Percentiles rank a stretch among this genome's conserved stretches.
These are phyloP conservation scores for Phalanger gymnotis DNA, from an alignment of 2,797 vertebrate genomes.

Conservation along the genomic window DNA sequence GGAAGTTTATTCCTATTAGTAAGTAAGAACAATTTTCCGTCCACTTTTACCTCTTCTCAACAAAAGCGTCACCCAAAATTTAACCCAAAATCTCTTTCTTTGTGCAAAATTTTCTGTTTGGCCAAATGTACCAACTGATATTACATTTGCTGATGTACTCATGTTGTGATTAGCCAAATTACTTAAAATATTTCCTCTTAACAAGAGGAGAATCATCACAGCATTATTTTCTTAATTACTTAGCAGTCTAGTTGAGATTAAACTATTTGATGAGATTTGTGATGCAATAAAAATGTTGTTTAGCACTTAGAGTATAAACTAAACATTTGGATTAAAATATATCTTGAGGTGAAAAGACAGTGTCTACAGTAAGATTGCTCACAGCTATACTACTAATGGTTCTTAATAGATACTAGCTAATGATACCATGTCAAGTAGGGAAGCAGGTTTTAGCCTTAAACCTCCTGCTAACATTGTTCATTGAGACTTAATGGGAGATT, in stretches of 20 bases:
- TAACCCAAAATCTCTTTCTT: conserved; percentile 27
- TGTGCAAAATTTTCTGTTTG: conserved; percentile 41
- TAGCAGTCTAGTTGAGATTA: conserved; percentile 43
- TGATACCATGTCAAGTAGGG: background rate
- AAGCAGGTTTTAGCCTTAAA: conserved; percentile 19
- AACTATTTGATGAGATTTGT: conserved; percentile 52
- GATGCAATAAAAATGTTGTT: conserved; percentile 49
- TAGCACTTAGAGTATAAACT: conserved; percentile 44
- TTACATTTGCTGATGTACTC: conserved; percentile 43
- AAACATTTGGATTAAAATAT: conserved; percentile 39
- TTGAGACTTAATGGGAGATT: background rate
- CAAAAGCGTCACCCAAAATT: background rate
- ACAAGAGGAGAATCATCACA: conserved; percentile 57
- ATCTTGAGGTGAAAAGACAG: conserved; percentile 8
- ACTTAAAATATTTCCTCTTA: conserved; percentile 46
- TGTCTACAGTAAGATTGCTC: background rate
- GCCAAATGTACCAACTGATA: conserved; percentile 23
- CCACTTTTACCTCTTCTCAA: background rate
- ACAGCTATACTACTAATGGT: background rate
- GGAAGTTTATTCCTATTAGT: background rate
- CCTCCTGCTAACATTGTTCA: conserved; percentile 1
- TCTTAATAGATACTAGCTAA: conserved; percentile 5
- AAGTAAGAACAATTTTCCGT: background rate
- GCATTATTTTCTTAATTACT: conserved; percentile 67
- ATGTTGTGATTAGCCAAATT: conserved; percentile 54